phyloP scores from a whole-genome alignment of 2,113 vertebrate genomes.

The Myanophis thanlyinensis region DNA sequence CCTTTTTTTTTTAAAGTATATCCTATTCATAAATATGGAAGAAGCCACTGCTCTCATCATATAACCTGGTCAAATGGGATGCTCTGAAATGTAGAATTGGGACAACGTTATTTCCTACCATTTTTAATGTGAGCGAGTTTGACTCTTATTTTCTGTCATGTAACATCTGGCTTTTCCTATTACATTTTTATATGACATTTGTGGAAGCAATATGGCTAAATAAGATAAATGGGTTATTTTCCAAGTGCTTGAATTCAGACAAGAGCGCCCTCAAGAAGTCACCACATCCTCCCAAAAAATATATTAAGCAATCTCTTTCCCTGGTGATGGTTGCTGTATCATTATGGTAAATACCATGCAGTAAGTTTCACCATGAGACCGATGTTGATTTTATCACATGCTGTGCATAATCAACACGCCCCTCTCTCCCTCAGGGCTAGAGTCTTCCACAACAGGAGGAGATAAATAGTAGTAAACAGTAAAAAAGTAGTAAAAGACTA shows the following conservation, averaged over 20 bases:
- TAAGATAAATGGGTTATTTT: conserved; percentile 40
- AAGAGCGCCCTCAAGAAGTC: conserved; percentile 20
- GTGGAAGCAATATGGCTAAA: conserved; percentile 31
- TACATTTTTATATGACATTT: conserved; percentile 30
- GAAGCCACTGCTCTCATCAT: not conserved
- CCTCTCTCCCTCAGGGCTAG: not conserved
- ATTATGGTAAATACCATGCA: conserved; percentile 35
- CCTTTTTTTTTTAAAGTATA: not conserved
- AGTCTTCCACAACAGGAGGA: not conserved
- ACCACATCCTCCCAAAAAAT: not conserved
- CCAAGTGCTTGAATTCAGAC: conserved; percentile 49
- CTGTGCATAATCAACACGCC: not conserved
- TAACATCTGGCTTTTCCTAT: conserved; percentile 13
- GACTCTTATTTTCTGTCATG: conserved; percentile 22
- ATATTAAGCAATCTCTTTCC: conserved; percentile 41
- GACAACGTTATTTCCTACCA: conserved; percentile 13
- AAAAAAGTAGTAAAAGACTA: not conserved
- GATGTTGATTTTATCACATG: not conserved
- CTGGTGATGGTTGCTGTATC: conserved; percentile 30
- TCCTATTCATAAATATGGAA: not conserved
- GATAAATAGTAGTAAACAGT: too few species aligned
- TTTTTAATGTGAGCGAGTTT: conserved; percentile 36
- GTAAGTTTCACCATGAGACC: not conserved
- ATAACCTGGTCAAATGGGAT: not conserved
- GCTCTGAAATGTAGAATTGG: not conserved